phyloP scores from a whole-genome alignment of 2,888 invertebrate genomes.

The Xestia xanthographa region DNA sequence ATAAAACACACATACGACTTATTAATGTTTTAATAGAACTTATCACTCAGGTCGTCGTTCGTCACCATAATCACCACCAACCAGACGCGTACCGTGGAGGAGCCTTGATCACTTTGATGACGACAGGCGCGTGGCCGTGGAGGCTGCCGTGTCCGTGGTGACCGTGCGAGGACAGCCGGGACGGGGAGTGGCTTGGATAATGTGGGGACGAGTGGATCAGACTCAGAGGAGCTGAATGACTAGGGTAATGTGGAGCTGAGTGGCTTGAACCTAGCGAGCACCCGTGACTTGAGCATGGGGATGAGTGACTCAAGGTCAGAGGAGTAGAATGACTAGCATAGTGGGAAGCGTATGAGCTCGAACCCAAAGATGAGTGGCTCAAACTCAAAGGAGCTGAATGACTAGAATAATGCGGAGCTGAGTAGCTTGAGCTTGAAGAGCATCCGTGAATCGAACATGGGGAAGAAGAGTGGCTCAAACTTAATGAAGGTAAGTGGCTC shows the following conservation, averaged over 20 bases:
- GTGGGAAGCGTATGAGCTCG: slow-evolving; percentile 4
- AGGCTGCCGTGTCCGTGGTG: slow-evolving; percentile 12
- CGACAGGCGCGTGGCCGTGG: slow-evolving; percentile 35
- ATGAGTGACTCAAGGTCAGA: slow-evolving; percentile 32
- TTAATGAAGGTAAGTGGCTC: neutral
- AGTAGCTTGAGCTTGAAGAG: neutral
- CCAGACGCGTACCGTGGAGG: slow-evolving; percentile 53
- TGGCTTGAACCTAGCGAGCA: slow-evolving; percentile 19
- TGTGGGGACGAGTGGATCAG: slow-evolving; percentile 28
- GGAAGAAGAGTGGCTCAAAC: slow-evolving; percentile 8
- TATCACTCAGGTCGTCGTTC: neutral
- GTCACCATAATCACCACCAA: slow-evolving; percentile 59
- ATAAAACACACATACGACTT: slow-evolving; percentile 11
- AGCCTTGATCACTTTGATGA: slow-evolving; percentile 62
- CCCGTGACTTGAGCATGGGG: slow-evolving; percentile 2
- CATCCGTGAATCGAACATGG: neutral
- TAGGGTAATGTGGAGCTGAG: slow-evolving; percentile 26
- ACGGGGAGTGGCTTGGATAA: slow-evolving; percentile 10
- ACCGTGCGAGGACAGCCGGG: slow-evolving; percentile 20
- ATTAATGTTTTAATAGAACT: slow-evolving; percentile 20
- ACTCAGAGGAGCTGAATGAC: slow-evolving; percentile 12
- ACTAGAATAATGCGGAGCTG: neutral
- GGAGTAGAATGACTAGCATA: slow-evolving; percentile 22
- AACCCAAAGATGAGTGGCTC: slow-evolving; percentile 15
- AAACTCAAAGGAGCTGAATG: slow-evolving; percentile 7